Percentiles rank a stretch among this genome's conserved stretches.
These are phyloP conservation scores for Phalangium opilio DNA, from an alignment of 2,888 invertebrate genomes.

Conservation along the genomic window DNA sequence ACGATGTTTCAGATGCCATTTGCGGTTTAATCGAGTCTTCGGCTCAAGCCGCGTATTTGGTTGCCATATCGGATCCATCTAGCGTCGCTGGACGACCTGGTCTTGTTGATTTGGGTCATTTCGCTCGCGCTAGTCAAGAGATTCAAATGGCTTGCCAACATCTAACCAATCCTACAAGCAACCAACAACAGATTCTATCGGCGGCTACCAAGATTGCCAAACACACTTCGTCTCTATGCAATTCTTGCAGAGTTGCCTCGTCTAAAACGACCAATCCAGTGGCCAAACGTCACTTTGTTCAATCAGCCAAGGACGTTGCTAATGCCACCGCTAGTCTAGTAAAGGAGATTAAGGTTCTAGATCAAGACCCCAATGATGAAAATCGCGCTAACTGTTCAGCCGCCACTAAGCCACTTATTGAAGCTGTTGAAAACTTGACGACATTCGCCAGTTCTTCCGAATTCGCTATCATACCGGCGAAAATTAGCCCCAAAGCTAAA, in stretches of 20 bases:
- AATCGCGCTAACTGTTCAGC: conserved; percentile 54
- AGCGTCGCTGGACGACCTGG: conserved; percentile 77
- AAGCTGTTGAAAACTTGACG: conserved; percentile 80
- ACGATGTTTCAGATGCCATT: conserved; percentile 68
- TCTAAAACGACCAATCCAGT: conserved; percentile 76
- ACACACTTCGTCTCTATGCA: conserved; percentile 88
- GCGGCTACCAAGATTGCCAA: conserved; percentile 90
- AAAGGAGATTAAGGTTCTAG: conserved; percentile 64
- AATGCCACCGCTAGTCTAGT: conserved; percentile 87
- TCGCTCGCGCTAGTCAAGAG: conserved; percentile 72
- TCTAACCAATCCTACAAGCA: conserved; percentile 50
- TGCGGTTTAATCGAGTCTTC: conserved; percentile 83
- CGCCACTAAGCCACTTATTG: conserved; percentile 68
- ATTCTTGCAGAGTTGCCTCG: conserved; percentile 83
- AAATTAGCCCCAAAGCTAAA: conserved; percentile 63
- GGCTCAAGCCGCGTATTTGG: conserved; percentile 85
- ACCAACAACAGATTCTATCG: conserved; percentile 68
- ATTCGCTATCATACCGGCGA: conserved; percentile 80
- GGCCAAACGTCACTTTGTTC: conserved; percentile 90
- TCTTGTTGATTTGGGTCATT: conserved; percentile 71
- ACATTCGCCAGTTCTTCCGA: conserved; percentile 87
- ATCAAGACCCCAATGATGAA: conserved; percentile 62
- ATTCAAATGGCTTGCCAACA: conserved; percentile 77
- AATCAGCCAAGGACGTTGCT: conserved; percentile 93
- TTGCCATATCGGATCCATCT: conserved; percentile 80